Conservation (phyloP, 2,113 vertebrate genomes). For the Bagarius yarrelli region DNA sequence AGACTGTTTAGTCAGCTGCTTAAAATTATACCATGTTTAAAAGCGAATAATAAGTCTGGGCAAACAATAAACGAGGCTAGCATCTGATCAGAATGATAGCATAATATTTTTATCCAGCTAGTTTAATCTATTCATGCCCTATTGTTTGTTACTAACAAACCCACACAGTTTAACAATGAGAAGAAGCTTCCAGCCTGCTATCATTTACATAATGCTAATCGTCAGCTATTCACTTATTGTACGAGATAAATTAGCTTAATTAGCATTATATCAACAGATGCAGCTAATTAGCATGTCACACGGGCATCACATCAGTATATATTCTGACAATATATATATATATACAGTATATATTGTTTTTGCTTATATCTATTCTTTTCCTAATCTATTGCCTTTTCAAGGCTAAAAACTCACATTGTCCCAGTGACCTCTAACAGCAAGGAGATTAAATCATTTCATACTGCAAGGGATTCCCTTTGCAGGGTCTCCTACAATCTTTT, state of each 20-base stretch:
- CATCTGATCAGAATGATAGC: not conserved
- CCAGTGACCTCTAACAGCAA: constrained; percentile 20
- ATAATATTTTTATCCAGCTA: not conserved
- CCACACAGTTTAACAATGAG: not conserved
- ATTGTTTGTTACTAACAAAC: not conserved
- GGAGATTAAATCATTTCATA: constrained; percentile 19
- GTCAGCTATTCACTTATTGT: not conserved
- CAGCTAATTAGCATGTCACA: not conserved
- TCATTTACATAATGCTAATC: constrained; percentile 14
- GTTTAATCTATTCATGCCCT: not conserved
- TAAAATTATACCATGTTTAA: no score
- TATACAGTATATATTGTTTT: not conserved
- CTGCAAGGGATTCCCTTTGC: constrained; percentile 3
- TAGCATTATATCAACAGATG: not conserved
- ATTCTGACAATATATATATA: not conserved
- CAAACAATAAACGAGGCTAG: constrained; percentile 12
- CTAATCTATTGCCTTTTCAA: not conserved
- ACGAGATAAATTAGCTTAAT: not conserved
- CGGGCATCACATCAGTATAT: not conserved
- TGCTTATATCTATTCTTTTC: not conserved
- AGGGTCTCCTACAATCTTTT: not conserved
- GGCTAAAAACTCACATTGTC: constrained; percentile 8
- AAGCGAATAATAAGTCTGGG: not conserved
- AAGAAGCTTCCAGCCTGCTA: not conserved
- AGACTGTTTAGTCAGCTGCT: no score